phyloP scores from a whole-genome alignment of 2,113 vertebrate species.

The Prolemur simus region DNA sequence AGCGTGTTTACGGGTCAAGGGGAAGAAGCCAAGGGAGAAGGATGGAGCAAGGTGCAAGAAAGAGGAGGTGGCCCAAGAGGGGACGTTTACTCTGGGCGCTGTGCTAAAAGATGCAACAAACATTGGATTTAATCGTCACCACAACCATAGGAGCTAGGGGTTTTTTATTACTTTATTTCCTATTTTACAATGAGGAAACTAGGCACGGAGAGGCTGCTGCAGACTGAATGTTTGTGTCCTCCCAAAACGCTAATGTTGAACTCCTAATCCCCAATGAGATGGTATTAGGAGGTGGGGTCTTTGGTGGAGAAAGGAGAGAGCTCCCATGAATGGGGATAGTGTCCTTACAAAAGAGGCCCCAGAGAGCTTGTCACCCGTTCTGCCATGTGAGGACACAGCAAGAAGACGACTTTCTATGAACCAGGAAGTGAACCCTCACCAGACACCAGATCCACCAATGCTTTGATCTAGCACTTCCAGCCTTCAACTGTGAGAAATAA shows the following conservation, averaged over 20 bases:
- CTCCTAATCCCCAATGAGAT: not conserved
- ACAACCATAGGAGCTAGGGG: not conserved
- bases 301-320: no score
- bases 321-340: not conserved
- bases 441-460: not conserved
- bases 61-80: not conserved
- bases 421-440: not conserved
- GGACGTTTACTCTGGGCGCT: not conserved
- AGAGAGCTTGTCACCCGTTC: not conserved
- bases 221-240: not conserved
- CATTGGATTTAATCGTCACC: not conserved
- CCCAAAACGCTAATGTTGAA: not conserved
- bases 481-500: not conserved
- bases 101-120: not conserved
- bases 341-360: not conserved
- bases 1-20: not conserved
- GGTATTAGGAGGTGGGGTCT: not conserved
- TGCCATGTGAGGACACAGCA: not conserved
- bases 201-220: not conserved
- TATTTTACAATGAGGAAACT: not conserved
- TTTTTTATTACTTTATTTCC: not conserved
- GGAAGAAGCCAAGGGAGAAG: not conserved
- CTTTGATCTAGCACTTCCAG: not conserved
- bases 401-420: not conserved
- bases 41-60: not conserved